Conservation (phyloP, 2,888 invertebrate species). For the Blastobasis lacticolella region DNA sequence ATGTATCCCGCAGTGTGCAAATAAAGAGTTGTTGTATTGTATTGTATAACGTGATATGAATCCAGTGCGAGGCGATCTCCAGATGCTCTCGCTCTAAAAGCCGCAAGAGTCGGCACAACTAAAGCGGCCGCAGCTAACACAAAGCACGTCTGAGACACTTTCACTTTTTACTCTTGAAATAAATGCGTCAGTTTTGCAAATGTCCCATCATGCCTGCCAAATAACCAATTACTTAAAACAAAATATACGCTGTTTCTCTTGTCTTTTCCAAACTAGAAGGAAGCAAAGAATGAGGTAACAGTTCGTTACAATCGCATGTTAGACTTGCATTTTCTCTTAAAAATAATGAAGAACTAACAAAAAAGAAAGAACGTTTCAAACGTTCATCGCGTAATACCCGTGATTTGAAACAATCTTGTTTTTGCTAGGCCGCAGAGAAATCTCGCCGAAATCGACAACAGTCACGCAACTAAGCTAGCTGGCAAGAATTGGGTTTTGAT, state of each 20-base stretch:
- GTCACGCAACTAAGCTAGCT: slow-evolving; percentile 42
- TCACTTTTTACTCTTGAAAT: slow-evolving; percentile 20
- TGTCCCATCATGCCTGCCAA: not conserved
- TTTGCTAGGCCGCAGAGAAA: slow-evolving; percentile 46
- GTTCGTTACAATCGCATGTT: slow-evolving; percentile 41
- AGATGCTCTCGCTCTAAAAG: too few species aligned
- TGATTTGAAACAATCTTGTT: slow-evolving; percentile 58
- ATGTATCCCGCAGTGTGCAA: too few species aligned
- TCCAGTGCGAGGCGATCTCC: too few species aligned
- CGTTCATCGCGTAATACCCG: slow-evolving; percentile 45
- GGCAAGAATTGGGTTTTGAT: not conserved
- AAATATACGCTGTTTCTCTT: not conserved
- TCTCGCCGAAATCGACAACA: slow-evolving; percentile 43
- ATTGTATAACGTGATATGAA: too few species aligned
- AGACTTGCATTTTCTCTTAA: slow-evolving; percentile 36
- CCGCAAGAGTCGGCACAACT: too few species aligned
- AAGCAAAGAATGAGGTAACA: slow-evolving; percentile 11
- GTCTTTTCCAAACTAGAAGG: slow-evolving; percentile 1
- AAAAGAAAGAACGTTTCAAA: slow-evolving; percentile 38
- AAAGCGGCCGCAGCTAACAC: slow-evolving; percentile 7
- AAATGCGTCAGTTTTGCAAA: not conserved
- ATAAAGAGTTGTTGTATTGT: too few species aligned
- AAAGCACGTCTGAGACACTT: slow-evolving; percentile 19
- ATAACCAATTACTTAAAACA: not conserved
- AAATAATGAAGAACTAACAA: slow-evolving; percentile 34